Evolutionary conservation across 2,113 vertebrate species (phyloP).

Genomic region (Poeciliopsis retropinna): DNA sequence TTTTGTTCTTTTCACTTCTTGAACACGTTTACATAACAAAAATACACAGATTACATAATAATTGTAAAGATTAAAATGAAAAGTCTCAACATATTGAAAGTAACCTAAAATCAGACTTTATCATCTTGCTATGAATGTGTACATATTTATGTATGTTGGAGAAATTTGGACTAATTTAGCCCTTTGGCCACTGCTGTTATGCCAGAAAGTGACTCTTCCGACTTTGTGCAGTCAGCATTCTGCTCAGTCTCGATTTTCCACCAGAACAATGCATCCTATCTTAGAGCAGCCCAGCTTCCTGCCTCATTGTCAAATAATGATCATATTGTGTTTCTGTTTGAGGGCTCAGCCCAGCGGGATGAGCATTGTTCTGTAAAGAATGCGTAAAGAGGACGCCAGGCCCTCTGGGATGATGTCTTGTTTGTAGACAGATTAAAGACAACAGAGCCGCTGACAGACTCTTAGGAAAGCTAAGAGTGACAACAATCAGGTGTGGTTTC

Average conservation of each 20-base stretch:
- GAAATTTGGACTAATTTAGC: neutral
- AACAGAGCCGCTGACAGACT: neutral
- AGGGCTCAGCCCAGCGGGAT: neutral
- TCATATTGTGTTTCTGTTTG: slow-evolving; percentile 2
- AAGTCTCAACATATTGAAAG: neutral
- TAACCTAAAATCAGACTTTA: neutral
- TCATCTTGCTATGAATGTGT: neutral
- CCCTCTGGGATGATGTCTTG: neutral
- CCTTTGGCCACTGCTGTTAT: neutral
- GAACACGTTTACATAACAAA: neutral
- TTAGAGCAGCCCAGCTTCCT: neutral
- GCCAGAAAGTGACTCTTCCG: neutral
- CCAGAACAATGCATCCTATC: neutral
- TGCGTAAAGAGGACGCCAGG: slow-evolving; percentile 20
- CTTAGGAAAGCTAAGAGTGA: slow-evolving; percentile 13
- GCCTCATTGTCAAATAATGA: neutral
- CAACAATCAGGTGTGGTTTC: slow-evolving; percentile 18
- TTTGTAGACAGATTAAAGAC: neutral
- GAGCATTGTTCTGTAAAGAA: slow-evolving; percentile 30
- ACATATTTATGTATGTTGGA: too few relatives aligned
- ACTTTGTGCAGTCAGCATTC: neutral
- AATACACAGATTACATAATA: neutral
- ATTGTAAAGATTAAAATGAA: neutral
- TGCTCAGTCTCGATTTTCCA: neutral
- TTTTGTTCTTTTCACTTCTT: neutral